A percentile compares a stretch with the other conserved stretches of the same genome.
Conservation (phyloP, 2,888 invertebrate genomes). For the Abrostola tripartita region DNA sequence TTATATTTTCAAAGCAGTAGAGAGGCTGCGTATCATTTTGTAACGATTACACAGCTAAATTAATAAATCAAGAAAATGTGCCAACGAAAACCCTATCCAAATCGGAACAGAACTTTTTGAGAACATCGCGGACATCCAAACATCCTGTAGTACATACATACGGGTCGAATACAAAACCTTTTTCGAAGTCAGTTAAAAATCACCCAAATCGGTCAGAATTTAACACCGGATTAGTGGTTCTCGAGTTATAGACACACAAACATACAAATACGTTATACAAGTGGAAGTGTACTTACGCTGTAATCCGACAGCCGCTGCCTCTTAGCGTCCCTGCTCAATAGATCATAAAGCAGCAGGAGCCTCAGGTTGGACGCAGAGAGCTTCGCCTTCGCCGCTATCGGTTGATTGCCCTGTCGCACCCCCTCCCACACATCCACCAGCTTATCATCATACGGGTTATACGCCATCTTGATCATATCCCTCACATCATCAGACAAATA, state of each 20-base stretch:
- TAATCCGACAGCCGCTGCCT: constrained; percentile 89
- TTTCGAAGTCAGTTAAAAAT: too few species aligned
- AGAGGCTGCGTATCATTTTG: too few species aligned
- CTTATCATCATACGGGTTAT: constrained; percentile 75
- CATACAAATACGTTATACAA: too few species aligned
- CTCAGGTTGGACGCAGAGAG: constrained; percentile 89
- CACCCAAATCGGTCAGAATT: too few species aligned
- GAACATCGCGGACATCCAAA: too few species aligned
- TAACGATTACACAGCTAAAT: too few species aligned
- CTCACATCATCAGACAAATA: constrained; percentile 79
- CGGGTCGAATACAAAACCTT: too few species aligned
- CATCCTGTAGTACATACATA: too few species aligned
- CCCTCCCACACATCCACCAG: constrained; percentile 79
- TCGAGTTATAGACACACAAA: not conserved
- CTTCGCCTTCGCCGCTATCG: constrained; percentile 83
- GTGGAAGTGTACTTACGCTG: constrained; percentile 77
- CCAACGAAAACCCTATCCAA: too few species aligned
- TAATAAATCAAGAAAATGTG: too few species aligned
- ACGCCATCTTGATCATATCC: constrained; percentile 80
- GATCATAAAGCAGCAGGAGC: constrained; percentile 89
- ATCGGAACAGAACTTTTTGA: too few species aligned
- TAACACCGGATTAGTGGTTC: not conserved
- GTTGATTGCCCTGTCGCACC: constrained; percentile 68
- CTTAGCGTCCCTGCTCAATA: constrained; percentile 90
- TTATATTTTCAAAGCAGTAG: not conserved